A percentile compares a stretch with the other conserved stretches of the same genome.
Evolutionary conservation across 2,113 vertebrate species (phyloP).

Genomic region (Pristiophorus japonicus): DNA sequence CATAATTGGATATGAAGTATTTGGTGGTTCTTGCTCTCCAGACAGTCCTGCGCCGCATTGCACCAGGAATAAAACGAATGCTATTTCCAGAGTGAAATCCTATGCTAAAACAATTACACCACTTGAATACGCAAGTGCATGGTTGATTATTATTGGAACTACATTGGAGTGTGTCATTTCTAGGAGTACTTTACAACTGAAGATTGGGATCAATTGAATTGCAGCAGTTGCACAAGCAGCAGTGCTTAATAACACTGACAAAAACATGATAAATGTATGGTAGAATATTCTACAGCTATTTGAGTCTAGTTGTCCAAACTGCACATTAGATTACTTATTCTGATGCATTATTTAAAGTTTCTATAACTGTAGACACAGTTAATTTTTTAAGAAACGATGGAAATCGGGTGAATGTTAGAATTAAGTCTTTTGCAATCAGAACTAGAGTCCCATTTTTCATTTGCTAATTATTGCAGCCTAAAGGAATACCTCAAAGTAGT

Average conservation of each 20-base stretch:
- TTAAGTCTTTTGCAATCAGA: not conserved
- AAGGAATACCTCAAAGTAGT: not conserved
- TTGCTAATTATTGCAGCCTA: not conserved
- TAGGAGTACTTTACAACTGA: not conserved
- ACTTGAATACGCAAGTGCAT: slow-evolving; percentile 6
- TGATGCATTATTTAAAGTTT: not conserved
- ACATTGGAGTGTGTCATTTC: not conserved
- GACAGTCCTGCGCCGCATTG: slow-evolving; percentile 9
- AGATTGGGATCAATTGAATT: slow-evolving; percentile 22
- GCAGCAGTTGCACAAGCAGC: not conserved
- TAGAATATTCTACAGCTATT: not conserved
- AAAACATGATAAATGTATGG: not conserved
- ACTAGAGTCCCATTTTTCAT: not conserved
- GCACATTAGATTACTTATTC: not conserved
- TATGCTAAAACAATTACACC: slow-evolving; percentile 11
- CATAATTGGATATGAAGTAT: not conserved
- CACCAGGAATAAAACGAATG: slow-evolving; percentile 3
- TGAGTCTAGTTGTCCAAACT: not conserved
- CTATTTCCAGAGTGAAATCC: slow-evolving; percentile 23
- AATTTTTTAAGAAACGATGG: not conserved
- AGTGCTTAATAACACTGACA: not conserved
- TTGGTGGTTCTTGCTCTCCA: not conserved
- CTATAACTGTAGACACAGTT: not conserved
- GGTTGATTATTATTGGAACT: slow-evolving; percentile 18
- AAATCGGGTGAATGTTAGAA: not conserved